Percentiles rank a stretch among this genome's conserved stretches.
phyloP scores from a whole-genome alignment of 2,888 invertebrate genomes.

The Graphium colonna region DNA sequence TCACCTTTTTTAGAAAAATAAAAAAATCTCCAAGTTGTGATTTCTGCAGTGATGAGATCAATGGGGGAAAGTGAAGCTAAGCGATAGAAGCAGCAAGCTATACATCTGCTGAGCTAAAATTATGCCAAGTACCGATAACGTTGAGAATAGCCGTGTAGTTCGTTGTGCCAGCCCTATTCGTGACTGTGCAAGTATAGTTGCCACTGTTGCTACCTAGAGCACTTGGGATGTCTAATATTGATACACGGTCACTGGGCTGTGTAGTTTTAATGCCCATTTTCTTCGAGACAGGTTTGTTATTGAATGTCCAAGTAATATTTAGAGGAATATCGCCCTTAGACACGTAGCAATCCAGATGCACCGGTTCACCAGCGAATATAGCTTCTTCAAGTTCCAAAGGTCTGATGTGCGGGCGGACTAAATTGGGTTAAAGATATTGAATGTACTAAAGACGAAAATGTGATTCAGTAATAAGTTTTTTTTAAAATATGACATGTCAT shows the following conservation, averaged over 20 bases:
- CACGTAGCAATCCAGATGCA: conserved; percentile 83
- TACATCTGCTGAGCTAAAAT: conserved; percentile 1
- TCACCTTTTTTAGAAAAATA: too few species aligned
- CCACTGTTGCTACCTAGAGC: too few species aligned
- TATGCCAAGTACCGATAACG: conserved; percentile 83
- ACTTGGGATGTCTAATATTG: conserved; percentile 83
- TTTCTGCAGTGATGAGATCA: too few species aligned
- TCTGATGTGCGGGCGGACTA: conserved; percentile 84
- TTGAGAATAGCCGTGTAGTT: conserved; percentile 84
- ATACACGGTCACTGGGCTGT: conserved; percentile 82
- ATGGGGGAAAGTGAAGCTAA: conserved; percentile 40
- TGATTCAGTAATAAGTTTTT: too few species aligned
- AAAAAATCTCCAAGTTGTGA: too few species aligned
- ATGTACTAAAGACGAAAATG: too few species aligned
- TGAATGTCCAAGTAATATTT: conserved; percentile 85
- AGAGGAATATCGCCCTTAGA: too few species aligned
- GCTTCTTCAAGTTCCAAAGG: conserved; percentile 81
- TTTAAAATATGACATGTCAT: too few species aligned
- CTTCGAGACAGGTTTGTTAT: conserved; percentile 73
- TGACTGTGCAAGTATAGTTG: conserved; percentile 87
- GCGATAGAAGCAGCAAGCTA: conserved; percentile 36
- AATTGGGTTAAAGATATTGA: too few species aligned
- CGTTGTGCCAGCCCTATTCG: conserved; percentile 83
- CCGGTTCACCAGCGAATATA: conserved; percentile 81
- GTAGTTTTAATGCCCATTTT: conserved; percentile 67